phyloP scores from a whole-genome alignment of 2,797 vertebrate genomes.

The Parauchenoglanis ngamensis region DNA sequence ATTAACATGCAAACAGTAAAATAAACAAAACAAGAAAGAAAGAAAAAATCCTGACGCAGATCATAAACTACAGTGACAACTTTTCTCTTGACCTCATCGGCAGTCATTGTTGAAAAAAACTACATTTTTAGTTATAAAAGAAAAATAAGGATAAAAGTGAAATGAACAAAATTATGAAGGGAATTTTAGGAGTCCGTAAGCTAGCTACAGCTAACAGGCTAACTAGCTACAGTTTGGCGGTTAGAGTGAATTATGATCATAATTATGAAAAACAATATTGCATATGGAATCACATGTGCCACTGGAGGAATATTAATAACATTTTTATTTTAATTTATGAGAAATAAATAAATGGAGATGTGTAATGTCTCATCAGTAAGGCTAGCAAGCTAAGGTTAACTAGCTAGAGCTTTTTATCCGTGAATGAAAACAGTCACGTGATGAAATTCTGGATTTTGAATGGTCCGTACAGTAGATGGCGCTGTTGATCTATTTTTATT shows the following conservation, averaged over 20 bases:
- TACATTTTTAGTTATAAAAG: not conserved
- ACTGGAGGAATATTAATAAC: not conserved
- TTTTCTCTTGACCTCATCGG: not conserved
- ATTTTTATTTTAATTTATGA: not conserved
- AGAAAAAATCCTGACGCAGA: not conserved
- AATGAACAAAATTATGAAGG: not conserved
- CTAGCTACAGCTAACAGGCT: not conserved
- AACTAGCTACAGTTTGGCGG: not conserved
- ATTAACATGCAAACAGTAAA: slow-evolving; percentile 17
- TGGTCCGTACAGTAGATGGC: not conserved
- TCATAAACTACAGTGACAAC: not conserved
- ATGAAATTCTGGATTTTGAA: not conserved
- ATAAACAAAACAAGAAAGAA: not conserved
- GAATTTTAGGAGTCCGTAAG: not conserved
- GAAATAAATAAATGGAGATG: not conserved
- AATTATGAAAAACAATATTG: not conserved
- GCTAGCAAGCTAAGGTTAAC: not conserved
- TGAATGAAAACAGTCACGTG: not conserved
- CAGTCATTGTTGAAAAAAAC: not conserved
- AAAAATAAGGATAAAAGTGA: not conserved
- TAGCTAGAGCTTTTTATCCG: not conserved
- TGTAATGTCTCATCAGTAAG: not conserved
- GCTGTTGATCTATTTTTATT: not conserved
- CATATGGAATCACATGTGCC: too few species aligned
- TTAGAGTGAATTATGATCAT: not conserved